Percentiles rank a stretch among this genome's conserved stretches.
Conservation (phyloP, 1,140 invertebrate genomes). For the Ceratina calcarata region DNA sequence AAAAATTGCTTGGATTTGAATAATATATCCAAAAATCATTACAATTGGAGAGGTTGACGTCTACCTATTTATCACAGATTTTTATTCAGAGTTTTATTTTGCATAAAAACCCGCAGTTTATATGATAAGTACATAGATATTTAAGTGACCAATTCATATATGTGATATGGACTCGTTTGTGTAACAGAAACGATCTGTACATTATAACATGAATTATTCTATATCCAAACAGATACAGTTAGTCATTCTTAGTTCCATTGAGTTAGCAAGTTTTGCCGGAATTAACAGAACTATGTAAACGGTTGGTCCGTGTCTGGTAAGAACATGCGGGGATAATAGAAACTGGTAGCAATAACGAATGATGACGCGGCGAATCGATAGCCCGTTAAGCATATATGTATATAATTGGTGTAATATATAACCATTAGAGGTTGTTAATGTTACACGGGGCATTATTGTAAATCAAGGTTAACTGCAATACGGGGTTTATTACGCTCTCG, state of each 20-base stretch:
- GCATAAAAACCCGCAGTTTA: no score
- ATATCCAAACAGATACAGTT: no score
- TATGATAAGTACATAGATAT: no score
- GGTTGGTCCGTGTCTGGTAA: conserved; percentile 27
- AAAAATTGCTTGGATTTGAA: no score
- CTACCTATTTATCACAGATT: no score
- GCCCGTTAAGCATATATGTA: conserved; percentile 56
- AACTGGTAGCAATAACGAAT: conserved; percentile 57
- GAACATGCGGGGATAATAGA: conserved; percentile 33
- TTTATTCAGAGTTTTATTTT: no score
- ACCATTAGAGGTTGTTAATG: conserved; percentile 75
- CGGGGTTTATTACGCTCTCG: conserved; percentile 71
- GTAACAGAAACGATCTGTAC: no score
- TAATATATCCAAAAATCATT: no score
- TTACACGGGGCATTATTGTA: conserved; percentile 73
- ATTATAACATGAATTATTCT: neutral
- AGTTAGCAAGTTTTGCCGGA: conserved; percentile 21
- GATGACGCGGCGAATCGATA: conserved; percentile 64
- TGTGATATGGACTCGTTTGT: neutral
- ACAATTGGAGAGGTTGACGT: no score
- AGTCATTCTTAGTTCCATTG: neutral
- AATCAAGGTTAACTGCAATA: conserved; percentile 74
- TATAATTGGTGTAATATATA: conserved; percentile 71
- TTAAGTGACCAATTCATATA: neutral
- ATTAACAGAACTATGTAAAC: conserved; percentile 26